Percentiles rank a stretch among this genome's conserved stretches.
Evolutionary conservation across 2,797 vertebrate species (phyloP).

Genomic region (Lycodopsis pacificus): DNA sequence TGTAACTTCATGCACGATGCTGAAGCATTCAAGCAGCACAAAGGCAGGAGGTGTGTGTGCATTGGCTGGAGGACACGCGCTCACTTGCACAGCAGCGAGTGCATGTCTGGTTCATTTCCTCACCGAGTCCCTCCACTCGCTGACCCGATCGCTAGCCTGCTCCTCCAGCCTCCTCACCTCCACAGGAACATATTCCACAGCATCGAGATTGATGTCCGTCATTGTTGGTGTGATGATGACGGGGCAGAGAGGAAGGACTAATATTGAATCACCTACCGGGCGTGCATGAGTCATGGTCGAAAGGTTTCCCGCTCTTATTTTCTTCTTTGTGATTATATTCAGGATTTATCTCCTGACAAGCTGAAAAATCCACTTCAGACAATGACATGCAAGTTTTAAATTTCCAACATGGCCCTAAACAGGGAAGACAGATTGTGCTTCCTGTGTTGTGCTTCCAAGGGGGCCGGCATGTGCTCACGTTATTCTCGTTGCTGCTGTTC

Average conservation of each 20-base stretch:
- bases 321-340: conserved; percentile 17
- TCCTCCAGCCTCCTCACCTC: neutral
- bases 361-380: conserved; percentile 30
- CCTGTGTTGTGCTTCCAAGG: conserved; percentile 10
- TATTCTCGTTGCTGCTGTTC: conserved; percentile 38
- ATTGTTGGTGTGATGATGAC: neutral
- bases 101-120: conserved; percentile 2
- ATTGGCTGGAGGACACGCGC: neutral
- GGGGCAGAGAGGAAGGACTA: too few species aligned
- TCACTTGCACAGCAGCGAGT: neutral
- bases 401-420: neutral
- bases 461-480: conserved; percentile 4
- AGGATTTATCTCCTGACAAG: conserved; percentile 23
- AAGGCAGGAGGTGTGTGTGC: neutral
- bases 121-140: neutral
- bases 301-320: neutral
- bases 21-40: neutral
- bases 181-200: neutral
- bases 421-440: conserved; percentile 24
- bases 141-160: neutral
- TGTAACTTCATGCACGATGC: neutral
- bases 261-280: neutral
- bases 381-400: conserved; percentile 12
- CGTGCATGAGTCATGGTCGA: neutral
- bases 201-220: neutral